These are phyloP conservation scores for Rhopilema esculentum DNA, from an alignment of 30 jellyfish, hydroid and myxozoan genomes.

Conservation along the genomic window DNA sequence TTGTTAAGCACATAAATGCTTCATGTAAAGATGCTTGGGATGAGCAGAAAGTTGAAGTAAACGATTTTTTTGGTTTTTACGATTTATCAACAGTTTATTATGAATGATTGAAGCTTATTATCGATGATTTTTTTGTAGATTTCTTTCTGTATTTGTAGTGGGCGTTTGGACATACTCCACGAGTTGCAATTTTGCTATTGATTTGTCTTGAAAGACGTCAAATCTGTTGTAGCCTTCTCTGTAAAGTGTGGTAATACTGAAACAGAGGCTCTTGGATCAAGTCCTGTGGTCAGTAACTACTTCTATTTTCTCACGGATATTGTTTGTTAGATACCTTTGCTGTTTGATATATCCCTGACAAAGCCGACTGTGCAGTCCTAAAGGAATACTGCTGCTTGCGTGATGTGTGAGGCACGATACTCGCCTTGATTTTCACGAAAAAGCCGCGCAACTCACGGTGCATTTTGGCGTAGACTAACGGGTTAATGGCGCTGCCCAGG, in stretches of 20 bases:
- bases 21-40: constrained; percentile 10
- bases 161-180: not conserved
- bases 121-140: not conserved
- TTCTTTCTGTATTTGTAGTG: not conserved
- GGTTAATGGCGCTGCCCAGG: not conserved
- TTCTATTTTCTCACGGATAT: too few relatives aligned
- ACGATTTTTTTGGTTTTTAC: constrained; percentile 28
- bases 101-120: not conserved
- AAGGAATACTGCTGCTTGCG: not conserved
- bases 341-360: too few relatives aligned
- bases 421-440: not conserved
- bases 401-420: not conserved
- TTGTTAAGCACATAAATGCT: constrained; percentile 77
- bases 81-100: constrained; percentile 57
- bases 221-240: too few relatives aligned
- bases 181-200: too few relatives aligned
- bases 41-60: not conserved
- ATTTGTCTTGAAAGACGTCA: too few relatives aligned
- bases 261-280: too few relatives aligned
- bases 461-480: constrained; percentile 19
- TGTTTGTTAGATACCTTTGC: too few relatives aligned
- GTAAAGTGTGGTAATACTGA: too few relatives aligned
- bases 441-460: constrained; percentile 4
- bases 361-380: not conserved
- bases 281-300: too few relatives aligned